Evolutionary conservation across 2,113 vertebrate species (phyloP), one percentile per base, ranked within the genome.

Genomic region (Strigops habroptila): DNA sequence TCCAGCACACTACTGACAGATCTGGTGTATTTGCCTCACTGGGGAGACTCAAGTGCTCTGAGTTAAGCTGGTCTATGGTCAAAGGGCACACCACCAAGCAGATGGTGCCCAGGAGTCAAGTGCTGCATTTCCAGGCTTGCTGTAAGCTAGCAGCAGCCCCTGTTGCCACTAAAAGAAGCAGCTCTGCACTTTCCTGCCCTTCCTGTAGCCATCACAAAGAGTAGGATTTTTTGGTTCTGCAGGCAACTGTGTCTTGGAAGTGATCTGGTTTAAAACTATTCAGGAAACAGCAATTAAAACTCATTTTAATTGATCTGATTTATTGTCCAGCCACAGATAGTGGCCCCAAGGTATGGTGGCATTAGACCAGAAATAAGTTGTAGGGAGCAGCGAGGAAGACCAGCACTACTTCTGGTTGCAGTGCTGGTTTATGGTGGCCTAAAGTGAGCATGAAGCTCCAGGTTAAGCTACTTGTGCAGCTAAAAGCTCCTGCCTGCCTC

Each of bases 1-100:
- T 75, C 53, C 86, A 62, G 48, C 8, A 2, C 0, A 0, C 31
- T n/a, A 49, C 43, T 71, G 67, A 37, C 30, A 41, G 44, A 27
- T 15, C 28, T 2, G 3, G 13, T 1, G 0, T 14, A 4, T 71
- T n/a, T 25, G 9, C 28, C 25, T 39, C 43, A 1, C 3, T 10
- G 62, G 17, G 13, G 43, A 74, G 69, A 57, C 43, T 67, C 49
- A 13, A n/a, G 31, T 6, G 41, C n/a, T 60, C 21, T 8, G 22
- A 49, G 21, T 27, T 76, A 55, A 75, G 33, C n/a, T 84, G 52
- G 7, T 82, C 37, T 79, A 37, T 0, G 6, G 70, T 76, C 48
- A 69, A 39, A 91, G 75, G 44, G 39, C 75, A 64, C 37, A 24
- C 15, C 18, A 44, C 41, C 17, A 12, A 76, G 86, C 21, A 82